Percentiles rank a stretch among this genome's conserved stretches.
Evolutionary conservation across 64 coral and sea anemone genomes (phyloP).

Genomic region (Montipora foliosa): DNA sequence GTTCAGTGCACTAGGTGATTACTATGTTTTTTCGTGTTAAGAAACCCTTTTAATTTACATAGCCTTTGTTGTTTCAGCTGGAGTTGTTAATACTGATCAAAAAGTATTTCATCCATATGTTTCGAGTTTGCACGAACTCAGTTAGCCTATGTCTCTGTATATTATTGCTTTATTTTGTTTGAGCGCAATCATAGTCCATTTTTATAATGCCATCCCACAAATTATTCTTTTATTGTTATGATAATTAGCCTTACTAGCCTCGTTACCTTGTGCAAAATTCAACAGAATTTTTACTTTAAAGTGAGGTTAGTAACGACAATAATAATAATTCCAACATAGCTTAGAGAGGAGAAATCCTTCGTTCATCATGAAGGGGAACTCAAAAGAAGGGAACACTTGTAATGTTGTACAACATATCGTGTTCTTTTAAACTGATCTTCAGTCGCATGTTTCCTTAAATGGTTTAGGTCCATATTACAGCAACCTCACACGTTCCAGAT

Average conservation of each 20-base stretch:
- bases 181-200: no score
- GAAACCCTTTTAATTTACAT: background rate
- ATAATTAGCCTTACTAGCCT: no score
- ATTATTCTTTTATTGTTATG: no score
- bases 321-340: background rate
- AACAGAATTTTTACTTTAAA: background rate
- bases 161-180: no score
- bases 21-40: background rate
- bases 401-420: background rate
- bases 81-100: background rate
- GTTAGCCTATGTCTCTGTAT: background rate
- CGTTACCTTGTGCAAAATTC: background rate
- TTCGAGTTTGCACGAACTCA: background rate
- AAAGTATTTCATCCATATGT: background rate
- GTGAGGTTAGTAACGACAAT: background rate
- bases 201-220: no score
- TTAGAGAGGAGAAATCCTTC: background rate
- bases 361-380: background rate
- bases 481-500: background rate
- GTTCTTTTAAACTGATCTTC: background rate
- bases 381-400: background rate
- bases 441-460: background rate
- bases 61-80: background rate
- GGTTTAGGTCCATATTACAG: background rate
- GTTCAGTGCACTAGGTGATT: no score